Conservation (phyloP, 1,140 invertebrate genomes). For the Asobara japonica region DNA sequence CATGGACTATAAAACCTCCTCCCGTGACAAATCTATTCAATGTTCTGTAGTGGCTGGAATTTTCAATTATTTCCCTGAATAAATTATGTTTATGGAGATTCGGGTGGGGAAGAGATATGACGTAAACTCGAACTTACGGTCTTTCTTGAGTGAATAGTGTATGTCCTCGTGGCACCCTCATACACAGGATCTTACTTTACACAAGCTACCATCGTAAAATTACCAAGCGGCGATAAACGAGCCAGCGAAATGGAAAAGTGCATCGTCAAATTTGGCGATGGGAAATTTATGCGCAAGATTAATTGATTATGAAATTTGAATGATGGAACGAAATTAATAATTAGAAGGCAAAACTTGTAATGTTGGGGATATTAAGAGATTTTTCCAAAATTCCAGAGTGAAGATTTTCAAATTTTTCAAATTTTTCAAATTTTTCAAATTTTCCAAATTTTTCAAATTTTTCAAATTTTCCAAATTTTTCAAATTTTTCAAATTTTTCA, state of each 20-base stretch:
- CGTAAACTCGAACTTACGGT: conserved; percentile 44
- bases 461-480: no score
- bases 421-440: no score
- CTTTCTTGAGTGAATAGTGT: conserved; percentile 48
- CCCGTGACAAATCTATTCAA: conserved; percentile 55
- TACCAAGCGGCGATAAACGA: conserved; percentile 37
- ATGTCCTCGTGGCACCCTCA: conserved; percentile 40
- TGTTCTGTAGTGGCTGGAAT: conserved; percentile 50
- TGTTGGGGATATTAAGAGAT: no score
- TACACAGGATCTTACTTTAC: conserved; percentile 7
- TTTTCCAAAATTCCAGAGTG: no score
- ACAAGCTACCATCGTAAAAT: conserved; percentile 9
- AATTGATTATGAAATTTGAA: no score
- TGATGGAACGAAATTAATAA: no score
- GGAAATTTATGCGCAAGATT: not conserved
- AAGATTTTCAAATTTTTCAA: no score
- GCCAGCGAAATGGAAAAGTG: conserved; percentile 35
- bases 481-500: no score
- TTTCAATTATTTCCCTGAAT: conserved; percentile 59
- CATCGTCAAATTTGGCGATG: conserved; percentile 30
- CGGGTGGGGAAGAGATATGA: conserved; percentile 43
- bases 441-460: no score
- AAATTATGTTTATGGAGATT: conserved; percentile 45
- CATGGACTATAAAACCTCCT: conserved; percentile 52
- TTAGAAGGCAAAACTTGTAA: no score